A percentile compares a stretch with the other conserved stretches of the same genome.
Conservation (phyloP, 2,797 vertebrate genomes). For the Gymnothorax reevesii region DNA sequence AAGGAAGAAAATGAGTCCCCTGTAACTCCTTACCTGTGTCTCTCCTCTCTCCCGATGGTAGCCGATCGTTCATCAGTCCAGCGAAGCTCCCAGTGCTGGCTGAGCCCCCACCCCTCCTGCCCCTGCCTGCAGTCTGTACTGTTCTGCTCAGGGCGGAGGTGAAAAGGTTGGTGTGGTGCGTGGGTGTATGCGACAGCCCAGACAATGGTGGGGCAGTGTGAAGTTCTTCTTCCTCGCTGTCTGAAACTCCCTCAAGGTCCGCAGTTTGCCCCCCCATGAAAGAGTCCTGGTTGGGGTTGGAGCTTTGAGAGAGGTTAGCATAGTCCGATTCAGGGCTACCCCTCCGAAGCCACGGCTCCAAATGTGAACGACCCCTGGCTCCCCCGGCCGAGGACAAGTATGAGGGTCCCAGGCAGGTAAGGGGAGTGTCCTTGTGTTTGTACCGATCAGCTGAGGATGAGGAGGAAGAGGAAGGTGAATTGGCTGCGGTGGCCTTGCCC, state of each 20-base stretch:
- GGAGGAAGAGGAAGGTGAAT: conserved; percentile 66
- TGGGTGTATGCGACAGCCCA: conserved; percentile 49
- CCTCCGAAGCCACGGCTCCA: conserved; percentile 66
- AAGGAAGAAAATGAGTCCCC: not conserved
- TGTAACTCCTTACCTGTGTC: conserved; percentile 77
- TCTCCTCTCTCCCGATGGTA: conserved; percentile 76
- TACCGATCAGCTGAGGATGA: conserved; percentile 77
- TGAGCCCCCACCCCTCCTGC: conserved; percentile 68
- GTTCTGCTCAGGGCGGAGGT: conserved; percentile 80
- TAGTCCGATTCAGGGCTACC: conserved; percentile 55
- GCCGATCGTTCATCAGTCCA: conserved; percentile 76
- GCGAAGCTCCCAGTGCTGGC: conserved; percentile 63
- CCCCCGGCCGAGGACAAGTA: conserved; percentile 74
- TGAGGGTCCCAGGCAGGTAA: conserved; percentile 75
- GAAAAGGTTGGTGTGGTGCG: conserved; percentile 87
- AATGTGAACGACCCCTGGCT: conserved; percentile 62
- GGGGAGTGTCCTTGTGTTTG: conserved; percentile 78
- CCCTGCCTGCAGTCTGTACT: conserved; percentile 69
- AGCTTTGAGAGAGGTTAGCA: conserved; percentile 32
- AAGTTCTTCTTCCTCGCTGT: conserved; percentile 60
- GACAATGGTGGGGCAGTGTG: conserved; percentile 39
- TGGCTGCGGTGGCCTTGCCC: conserved; percentile 64
- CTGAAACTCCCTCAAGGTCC: conserved; percentile 49
- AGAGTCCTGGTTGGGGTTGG: conserved; percentile 56
- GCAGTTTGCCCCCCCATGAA: conserved; percentile 63